These are phyloP conservation scores for Epizoanthus scotinus DNA, from an alignment of 92 coral and sea anemone species.

Conservation along the genomic window DNA sequence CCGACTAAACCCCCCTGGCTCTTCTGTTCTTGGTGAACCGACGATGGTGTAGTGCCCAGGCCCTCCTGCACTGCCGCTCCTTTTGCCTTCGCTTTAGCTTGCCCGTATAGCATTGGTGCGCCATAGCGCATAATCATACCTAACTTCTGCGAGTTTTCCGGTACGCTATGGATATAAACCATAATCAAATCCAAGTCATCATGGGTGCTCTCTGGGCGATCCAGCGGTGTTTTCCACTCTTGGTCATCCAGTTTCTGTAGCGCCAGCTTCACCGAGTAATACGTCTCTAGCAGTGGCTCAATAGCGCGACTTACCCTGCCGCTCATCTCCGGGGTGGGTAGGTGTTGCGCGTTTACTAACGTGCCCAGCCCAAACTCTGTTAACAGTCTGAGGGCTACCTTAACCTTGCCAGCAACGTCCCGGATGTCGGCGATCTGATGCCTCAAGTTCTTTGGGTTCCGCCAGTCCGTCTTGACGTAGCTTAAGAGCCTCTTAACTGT, in stretches of 20 bases:
- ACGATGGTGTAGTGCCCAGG: neutral
- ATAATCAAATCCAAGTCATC: slow-evolving; percentile 91
- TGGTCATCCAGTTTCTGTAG: slow-evolving; percentile 87
- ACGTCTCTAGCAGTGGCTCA: slow-evolving; percentile 88
- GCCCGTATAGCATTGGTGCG: slow-evolving; percentile 62
- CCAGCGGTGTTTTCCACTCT: slow-evolving; percentile 82
- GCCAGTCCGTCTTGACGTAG: slow-evolving; percentile 89
- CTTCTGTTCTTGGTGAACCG: neutral
- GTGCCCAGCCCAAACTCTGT: slow-evolving; percentile 95
- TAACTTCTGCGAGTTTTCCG: slow-evolving; percentile 78
- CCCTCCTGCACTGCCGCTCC: neutral
- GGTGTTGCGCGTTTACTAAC: slow-evolving; percentile 73
- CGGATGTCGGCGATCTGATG: slow-evolving; percentile 85
- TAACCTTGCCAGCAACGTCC: slow-evolving; percentile 89
- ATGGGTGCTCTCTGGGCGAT: slow-evolving; percentile 60
- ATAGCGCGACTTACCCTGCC: slow-evolving; percentile 82
- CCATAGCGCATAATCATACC: slow-evolving; percentile 75
- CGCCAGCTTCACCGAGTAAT: slow-evolving; percentile 87
- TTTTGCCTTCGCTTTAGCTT: slow-evolving; percentile 17
- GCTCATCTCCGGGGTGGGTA: slow-evolving; percentile 65
- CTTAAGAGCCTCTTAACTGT: slow-evolving; percentile 82
- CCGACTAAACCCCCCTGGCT: slow-evolving; percentile 23
- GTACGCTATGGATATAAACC: slow-evolving; percentile 81
- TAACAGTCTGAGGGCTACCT: slow-evolving; percentile 86
- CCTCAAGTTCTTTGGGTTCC: slow-evolving; percentile 72